Percentiles rank a stretch among this genome's conserved stretches.
Conservation (phyloP, 2,797 vertebrate species). For the Sebastes itinus region DNA sequence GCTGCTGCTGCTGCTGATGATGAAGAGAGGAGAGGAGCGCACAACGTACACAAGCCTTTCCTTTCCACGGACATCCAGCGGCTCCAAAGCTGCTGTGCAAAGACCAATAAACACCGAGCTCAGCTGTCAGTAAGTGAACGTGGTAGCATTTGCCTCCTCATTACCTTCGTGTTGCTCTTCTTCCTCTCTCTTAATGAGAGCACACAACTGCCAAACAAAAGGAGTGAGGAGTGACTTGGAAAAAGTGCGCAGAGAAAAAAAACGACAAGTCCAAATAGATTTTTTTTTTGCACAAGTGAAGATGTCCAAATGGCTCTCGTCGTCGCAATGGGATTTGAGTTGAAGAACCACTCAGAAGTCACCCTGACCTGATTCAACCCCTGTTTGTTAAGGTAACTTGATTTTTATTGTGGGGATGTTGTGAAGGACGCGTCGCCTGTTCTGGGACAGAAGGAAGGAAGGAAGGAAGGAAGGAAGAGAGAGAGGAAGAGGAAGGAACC, state of each 20-base stretch:
- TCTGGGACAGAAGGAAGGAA: slow-evolving; percentile 58
- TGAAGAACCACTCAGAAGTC: slow-evolving; percentile 61
- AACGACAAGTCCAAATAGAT: background rate
- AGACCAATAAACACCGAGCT: slow-evolving; percentile 8
- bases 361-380: background rate
- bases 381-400: slow-evolving; percentile 46
- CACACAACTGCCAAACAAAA: slow-evolving; percentile 36
- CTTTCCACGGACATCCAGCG: slow-evolving; percentile 29
- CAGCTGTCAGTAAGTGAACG: slow-evolving; percentile 19
- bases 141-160: slow-evolving; percentile 32
- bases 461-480: slow-evolving; percentile 19
- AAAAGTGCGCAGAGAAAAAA: slow-evolving; percentile 50
- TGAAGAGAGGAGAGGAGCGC: slow-evolving; percentile 45
- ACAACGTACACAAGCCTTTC: slow-evolving; percentile 46
- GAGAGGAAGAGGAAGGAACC: slow-evolving; percentile 43
- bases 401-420: slow-evolving; percentile 65
- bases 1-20: slow-evolving; percentile 29
- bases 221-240: slow-evolving; percentile 38
- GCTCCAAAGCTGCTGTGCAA: slow-evolving; percentile 22
- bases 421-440: slow-evolving; percentile 54
- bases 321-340: slow-evolving; percentile 69
- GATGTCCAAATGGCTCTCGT: slow-evolving; percentile 39
- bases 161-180: background rate
- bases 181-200: background rate
- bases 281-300: slow-evolving; percentile 24